Conservation (phyloP, 2,797 vertebrate genomes). For the Austrolebias charrua region DNA sequence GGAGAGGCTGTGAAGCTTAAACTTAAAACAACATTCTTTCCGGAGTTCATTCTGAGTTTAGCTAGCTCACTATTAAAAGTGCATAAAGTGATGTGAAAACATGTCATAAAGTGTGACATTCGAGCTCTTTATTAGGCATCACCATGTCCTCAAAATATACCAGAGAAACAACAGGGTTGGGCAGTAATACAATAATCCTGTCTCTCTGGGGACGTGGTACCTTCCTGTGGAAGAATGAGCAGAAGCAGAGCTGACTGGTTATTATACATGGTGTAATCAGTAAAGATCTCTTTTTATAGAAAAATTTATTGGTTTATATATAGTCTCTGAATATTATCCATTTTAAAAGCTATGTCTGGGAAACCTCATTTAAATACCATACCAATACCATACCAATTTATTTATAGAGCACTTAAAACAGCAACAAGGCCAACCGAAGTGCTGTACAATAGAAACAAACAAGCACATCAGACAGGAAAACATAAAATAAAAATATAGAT, state of each 20-base stretch:
- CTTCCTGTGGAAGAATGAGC: background rate
- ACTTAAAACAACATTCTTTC: background rate
- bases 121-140: background rate
- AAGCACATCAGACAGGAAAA: too few species aligned
- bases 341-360: too few species aligned
- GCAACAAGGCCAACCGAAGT: too few species aligned
- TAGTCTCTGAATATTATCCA: too few species aligned
- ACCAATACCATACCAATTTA: too few species aligned
- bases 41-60: background rate
- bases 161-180: background rate
- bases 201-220: background rate
- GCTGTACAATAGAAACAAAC: too few species aligned
- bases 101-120: background rate
- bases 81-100: background rate
- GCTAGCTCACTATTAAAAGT: too few species aligned
- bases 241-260: background rate
- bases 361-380: too few species aligned
- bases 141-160: background rate
- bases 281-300: background rate
- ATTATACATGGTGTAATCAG: background rate
- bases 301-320: too few species aligned
- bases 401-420: too few species aligned
- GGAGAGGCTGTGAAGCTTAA: background rate
- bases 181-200: background rate
- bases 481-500: too few species aligned